phyloP scores from a whole-genome alignment of 2,797 vertebrate species.

The Gymnopithys bicolor region DNA sequence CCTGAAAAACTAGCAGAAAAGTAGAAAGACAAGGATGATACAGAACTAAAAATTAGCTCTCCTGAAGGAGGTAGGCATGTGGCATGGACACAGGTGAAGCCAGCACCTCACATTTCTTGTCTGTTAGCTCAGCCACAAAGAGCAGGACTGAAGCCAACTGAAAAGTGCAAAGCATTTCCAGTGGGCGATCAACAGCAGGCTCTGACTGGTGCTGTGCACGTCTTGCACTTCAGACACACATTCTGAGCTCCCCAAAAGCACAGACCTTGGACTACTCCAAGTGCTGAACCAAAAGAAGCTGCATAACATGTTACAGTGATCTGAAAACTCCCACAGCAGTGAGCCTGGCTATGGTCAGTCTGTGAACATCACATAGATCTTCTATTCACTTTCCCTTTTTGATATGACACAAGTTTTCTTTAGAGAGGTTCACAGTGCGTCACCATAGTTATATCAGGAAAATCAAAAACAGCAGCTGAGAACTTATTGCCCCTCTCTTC shows the following conservation, averaged over 20 bases:
- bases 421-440: not conserved
- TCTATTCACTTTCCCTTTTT: not conserved
- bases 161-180: not conserved
- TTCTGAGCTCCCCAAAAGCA: not conserved
- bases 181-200: not conserved
- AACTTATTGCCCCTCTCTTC: fast-evolving
- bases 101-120: not conserved
- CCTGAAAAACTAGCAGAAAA: not conserved
- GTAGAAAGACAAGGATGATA: not conserved
- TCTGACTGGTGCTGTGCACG: not conserved
- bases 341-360: not conserved
- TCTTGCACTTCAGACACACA: too few relatives aligned
- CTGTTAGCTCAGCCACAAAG: not conserved
- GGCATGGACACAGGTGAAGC: not conserved
- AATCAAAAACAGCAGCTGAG: not conserved
- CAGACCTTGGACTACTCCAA: fast-evolving
- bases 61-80: not conserved
- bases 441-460: fast-evolving
- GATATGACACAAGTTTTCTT: fast-evolving
- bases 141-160: not conserved
- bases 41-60: not conserved
- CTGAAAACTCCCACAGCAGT: not conserved
- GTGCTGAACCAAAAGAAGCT: not conserved
- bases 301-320: fast-evolving
- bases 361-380: not conserved